Percentiles rank a stretch among this genome's conserved stretches.
phyloP scores from a whole-genome alignment of 2,797 vertebrate species.

The Moxostoma hubbsi region DNA sequence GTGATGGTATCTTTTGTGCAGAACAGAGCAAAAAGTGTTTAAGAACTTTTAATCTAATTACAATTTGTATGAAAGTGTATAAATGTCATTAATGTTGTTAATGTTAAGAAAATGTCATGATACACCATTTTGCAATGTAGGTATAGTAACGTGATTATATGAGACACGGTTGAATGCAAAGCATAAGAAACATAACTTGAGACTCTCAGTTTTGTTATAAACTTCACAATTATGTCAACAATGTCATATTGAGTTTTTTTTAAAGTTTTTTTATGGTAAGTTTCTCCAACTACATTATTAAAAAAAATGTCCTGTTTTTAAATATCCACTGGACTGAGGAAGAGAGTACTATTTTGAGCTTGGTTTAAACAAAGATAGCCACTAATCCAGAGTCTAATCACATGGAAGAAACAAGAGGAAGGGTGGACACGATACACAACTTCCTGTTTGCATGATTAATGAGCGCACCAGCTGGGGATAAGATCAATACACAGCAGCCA shows the following conservation, averaged over 20 bases:
- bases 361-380: constrained; percentile 19
- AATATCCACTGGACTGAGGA: not conserved
- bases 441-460: constrained; percentile 81
- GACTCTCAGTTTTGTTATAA: not conserved
- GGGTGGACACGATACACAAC: constrained; percentile 67
- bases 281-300: not conserved
- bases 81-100: too few relatives aligned
- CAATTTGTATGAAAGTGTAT: too few relatives aligned
- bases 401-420: constrained; percentile 54
- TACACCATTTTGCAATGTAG: too few relatives aligned
- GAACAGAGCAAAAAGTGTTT: too few relatives aligned
- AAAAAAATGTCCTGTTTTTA: not conserved
- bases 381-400: constrained; percentile 39
- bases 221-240: not conserved
- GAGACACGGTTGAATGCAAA: not conserved
- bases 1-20: too few relatives aligned
- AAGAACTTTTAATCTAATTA: too few relatives aligned
- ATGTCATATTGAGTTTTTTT: too few relatives aligned
- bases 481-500: constrained; percentile 72
- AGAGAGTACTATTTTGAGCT: constrained; percentile 16
- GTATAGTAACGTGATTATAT: too few relatives aligned
- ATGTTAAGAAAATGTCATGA: too few relatives aligned
- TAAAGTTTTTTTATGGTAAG: too few relatives aligned
- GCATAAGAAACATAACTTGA: not conserved
- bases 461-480: constrained; percentile 57